Base-by-base conservation (phyloP, 2,888 invertebrate species). In the Tenthredo notha region DNA sequence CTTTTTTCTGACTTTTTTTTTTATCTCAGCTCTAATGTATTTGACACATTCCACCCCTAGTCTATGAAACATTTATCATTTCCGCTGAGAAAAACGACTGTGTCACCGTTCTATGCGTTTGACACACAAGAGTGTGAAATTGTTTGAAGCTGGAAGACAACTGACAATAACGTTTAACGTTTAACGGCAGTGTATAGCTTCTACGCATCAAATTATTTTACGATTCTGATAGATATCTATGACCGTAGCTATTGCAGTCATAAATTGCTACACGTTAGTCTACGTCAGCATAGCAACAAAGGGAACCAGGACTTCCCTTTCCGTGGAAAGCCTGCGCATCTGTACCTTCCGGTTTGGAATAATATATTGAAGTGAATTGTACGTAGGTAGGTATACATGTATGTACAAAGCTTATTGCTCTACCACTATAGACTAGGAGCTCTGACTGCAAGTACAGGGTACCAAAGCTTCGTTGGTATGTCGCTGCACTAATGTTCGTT, bases 341-440 rank as follows among this genome's bases (percentile, higher is more conserved):
- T 3, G 47, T 77, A 33, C 29, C n/a, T 50, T 29, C 33, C 74
- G 43, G 84, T 58, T 25, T 15, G 12, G 43, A 50, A 80, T 58
- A 61, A 80, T 40, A 78, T 29, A 84, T 78, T 29, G 33, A 12
- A 65, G 58, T 67, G 10, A 78, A 65, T 80, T 80, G 33, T 43
- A 65, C 47, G n/a, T 29, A 70, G 43, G 10, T 40, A n/a, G 33
- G 5, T 54, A 50, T 29, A 54, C 25, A 75, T 25, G 47, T 21
- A 75, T 29, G 18, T 50, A n/a, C 10, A 54, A 25, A 84, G 65
- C 84, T 84, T 80, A 84, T 84, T 84, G 61, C 40, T 9, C 18
- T 29, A 18, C 84, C 12, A 77, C 40, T 12, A 43, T 25, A 75
- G 78, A 80, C 33, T 21, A 61, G 33, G 33, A 15, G 10, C 18